A percentile compares a stretch with the other conserved stretches of the same genome.
Evolutionary conservation across 2,888 invertebrate species (phyloP).

Genomic region (Gortyna flavago): DNA sequence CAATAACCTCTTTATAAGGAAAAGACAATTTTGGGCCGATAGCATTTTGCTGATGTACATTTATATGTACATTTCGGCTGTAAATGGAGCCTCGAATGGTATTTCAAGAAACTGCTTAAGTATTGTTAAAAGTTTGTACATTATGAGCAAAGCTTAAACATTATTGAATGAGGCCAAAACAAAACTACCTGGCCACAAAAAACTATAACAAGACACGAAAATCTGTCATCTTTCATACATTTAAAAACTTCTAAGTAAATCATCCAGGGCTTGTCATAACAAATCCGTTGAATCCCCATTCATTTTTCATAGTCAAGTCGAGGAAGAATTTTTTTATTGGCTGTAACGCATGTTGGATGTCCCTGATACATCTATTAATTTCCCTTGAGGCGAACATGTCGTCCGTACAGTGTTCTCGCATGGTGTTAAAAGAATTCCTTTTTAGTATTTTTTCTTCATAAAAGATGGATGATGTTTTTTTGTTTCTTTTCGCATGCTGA

Average conservation of each 20-base stretch:
- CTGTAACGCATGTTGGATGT: constrained; percentile 62
- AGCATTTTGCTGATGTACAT: not conserved
- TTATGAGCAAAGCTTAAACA: too few relatives aligned
- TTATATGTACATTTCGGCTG: not conserved
- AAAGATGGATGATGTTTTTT: constrained; percentile 34
- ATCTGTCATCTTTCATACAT: not conserved
- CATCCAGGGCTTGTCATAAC: constrained; percentile 44
- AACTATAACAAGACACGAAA: not conserved
- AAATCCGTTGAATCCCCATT: constrained; percentile 45
- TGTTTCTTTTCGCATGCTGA: constrained; percentile 10
- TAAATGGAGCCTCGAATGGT: too few relatives aligned
- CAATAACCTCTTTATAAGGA: too few relatives aligned
- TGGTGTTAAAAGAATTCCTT: constrained; percentile 56
- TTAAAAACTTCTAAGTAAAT: constrained; percentile 28
- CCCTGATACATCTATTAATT: constrained; percentile 70
- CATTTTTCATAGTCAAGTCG: constrained; percentile 64
- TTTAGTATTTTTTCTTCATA: constrained; percentile 26
- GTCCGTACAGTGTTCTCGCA: constrained; percentile 45
- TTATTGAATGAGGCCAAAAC: not conserved
- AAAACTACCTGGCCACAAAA: not conserved
- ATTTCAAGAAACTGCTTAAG: not conserved
- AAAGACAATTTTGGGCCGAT: not conserved
- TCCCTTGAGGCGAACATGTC: constrained; percentile 67
- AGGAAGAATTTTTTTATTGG: constrained; percentile 65
- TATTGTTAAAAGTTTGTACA: not conserved